Base-by-base conservation (phyloP, 1,140 invertebrate species). In the Lineus longissimus region DNA sequence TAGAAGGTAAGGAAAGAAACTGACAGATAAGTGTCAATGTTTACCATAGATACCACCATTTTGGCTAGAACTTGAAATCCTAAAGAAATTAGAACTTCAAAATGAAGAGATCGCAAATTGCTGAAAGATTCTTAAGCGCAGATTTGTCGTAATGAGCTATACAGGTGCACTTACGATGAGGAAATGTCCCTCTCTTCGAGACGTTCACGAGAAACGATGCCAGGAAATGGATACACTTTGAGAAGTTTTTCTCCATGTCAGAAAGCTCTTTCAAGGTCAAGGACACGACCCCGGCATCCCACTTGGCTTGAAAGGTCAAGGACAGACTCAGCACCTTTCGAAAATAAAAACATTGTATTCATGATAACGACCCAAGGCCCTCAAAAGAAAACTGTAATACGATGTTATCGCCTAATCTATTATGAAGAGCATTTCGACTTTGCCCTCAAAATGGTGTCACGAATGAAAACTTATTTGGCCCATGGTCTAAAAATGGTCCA, bases 131-230 rank as follows among this genome's bases (percentile, higher is more conserved):
- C n/a, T n/a, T n/a, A n/a, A n/a, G n/a, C n/a, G n/a, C n/a, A n/a
- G n/a, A n/a, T n/a, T n/a, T n/a, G n/a, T n/a, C n/a, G n/a, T n/a
- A n/a, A n/a, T n/a, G n/a, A n/a, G n/a, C n/a, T n/a, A n/a, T n/a
- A n/a, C n/a, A n/a, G n/a, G n/a, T n/a, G n/a, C n/a, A 73, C 75
- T 71, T 69, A 80, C 78, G 71, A 43, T 78, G 76, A 51, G 78
- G 75, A 55, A 77, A 76, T 1, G 76, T 77, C 23, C 76, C 78
- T 60, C 78, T 61, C 51, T 76, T 76, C 56, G 74, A 76, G 25
- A 76, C 69, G 62, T 77, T 76, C 59, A 73, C 73, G 11, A 80
- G 71, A 62, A 80, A 78, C 4, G 76, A 73, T n/a, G 75, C 41
- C n/a, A 80, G 67, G 55, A 80, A 80, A 57, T 73, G 66, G 17